phyloP scores from a whole-genome alignment of 1,140 invertebrate genomes.

The Heliothis subflexa region DNA sequence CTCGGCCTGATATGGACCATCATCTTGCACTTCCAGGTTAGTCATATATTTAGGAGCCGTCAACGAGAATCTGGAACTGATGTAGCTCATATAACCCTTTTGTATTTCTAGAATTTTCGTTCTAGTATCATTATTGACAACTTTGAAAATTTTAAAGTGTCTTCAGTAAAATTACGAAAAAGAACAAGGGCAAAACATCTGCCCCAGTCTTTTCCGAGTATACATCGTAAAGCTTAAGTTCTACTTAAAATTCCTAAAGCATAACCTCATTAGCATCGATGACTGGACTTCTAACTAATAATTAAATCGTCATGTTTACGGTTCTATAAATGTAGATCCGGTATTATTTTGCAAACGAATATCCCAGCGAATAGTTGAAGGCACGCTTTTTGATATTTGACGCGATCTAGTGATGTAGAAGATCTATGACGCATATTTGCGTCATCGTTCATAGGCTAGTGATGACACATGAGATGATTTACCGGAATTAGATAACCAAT shows the following conservation, averaged over 20 bases:
- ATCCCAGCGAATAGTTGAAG: neutral
- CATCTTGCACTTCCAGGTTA: slow-evolving; percentile 99
- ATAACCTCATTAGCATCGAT: too few relatives aligned
- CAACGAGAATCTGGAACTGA: neutral
- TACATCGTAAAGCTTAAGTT: too few relatives aligned
- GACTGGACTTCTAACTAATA: too few relatives aligned
- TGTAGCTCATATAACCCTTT: too few relatives aligned
- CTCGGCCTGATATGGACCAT: slow-evolving; percentile 99
- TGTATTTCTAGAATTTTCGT: too few relatives aligned
- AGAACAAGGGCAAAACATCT: too few relatives aligned
- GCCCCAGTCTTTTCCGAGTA: too few relatives aligned
- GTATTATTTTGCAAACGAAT: slow-evolving; percentile 1
- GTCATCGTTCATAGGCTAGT: neutral
- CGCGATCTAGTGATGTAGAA: slow-evolving; percentile 3
- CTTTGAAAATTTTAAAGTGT: too few relatives aligned
- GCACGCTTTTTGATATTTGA: neutral
- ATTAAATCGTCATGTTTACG: neutral
- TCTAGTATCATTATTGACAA: too few relatives aligned
- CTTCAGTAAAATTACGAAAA: too few relatives aligned
- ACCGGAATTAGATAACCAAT: slow-evolving; percentile 17
- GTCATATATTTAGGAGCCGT: slow-evolving; percentile 64
- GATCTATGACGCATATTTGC: slow-evolving; percentile 11
- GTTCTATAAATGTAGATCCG: neutral
- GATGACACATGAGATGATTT: slow-evolving; percentile 4
- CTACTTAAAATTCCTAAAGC: too few relatives aligned